Evolutionary conservation across 2,797 vertebrate genomes (phyloP).

Genomic region (Enteromius argenteus): DNA sequence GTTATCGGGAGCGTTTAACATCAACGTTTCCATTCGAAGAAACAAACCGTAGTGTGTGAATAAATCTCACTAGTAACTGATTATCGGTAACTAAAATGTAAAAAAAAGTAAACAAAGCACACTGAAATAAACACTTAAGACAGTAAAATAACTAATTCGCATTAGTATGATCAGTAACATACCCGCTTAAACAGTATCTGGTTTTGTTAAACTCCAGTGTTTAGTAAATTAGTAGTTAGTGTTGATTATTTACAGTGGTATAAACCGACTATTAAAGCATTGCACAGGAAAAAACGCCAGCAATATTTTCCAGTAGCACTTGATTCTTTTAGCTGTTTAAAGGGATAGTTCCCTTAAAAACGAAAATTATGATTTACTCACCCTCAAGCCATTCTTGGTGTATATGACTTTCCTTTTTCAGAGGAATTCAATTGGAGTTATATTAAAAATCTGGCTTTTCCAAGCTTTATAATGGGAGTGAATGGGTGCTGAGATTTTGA

Average conservation of each 20-base stretch:
- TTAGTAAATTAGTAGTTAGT: constrained; percentile 45
- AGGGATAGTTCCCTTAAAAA: background rate
- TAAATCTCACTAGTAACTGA: constrained; percentile 3
- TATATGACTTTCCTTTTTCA: background rate
- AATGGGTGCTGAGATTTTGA: background rate
- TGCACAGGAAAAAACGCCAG: constrained; percentile 18
- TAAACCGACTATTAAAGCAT: constrained; percentile 21
- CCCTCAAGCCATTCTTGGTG: background rate
- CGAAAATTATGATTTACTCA: background rate
- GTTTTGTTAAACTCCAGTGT: constrained; percentile 44
- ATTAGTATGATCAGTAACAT: constrained; percentile 54
- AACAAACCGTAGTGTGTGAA: constrained; percentile 11
- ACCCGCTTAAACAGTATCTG: constrained; percentile 42
- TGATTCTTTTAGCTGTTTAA: background rate
- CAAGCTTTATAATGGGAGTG: background rate
- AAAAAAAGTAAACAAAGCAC: constrained; percentile 38
- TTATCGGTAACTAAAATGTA: background rate
- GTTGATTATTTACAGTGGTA: constrained; percentile 27
- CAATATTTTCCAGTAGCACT: constrained; percentile 18
- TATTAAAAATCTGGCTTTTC: background rate
- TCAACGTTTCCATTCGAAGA: background rate
- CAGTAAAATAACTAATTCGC: constrained; percentile 28
- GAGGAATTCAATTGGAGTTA: background rate
- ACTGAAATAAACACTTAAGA: constrained; percentile 8
- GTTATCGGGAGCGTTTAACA: constrained; percentile 1